Percentiles rank a stretch among this genome's conserved stretches.
Conservation (phyloP, 2,888 invertebrate genomes). For the Lycaena phlaeas region DNA sequence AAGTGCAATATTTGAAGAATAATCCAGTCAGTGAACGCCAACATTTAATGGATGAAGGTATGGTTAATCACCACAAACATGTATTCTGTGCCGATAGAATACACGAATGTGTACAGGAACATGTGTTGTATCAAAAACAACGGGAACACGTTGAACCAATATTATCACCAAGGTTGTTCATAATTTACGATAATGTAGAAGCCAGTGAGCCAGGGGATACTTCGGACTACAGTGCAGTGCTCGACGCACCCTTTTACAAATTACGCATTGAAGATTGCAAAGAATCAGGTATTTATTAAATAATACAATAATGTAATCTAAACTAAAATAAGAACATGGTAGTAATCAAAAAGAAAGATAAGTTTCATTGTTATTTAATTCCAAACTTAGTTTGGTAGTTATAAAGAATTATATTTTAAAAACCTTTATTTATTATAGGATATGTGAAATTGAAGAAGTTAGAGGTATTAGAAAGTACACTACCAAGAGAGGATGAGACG, state of each 20-base stretch:
- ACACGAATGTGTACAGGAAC: conserved; percentile 76
- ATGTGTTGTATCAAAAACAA: conserved; percentile 66
- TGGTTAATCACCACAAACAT: conserved; percentile 74
- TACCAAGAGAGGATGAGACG: conserved; percentile 38
- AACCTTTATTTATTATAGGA: conserved; percentile 63
- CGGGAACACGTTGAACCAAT: conserved; percentile 65
- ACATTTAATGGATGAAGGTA: conserved; percentile 60
- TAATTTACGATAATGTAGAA: conserved; percentile 82
- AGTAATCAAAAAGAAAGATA: too few relatives aligned
- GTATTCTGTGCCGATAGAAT: conserved; percentile 80
- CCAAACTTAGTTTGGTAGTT: too few relatives aligned
- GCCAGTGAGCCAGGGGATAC: conserved; percentile 77
- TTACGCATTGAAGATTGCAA: conserved; percentile 72
- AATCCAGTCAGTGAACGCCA: conserved; percentile 62
- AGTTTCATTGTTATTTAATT: too few relatives aligned
- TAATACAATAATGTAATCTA: neutral
- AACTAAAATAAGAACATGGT: neutral
- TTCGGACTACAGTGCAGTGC: conserved; percentile 71
- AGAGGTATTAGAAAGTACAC: conserved; percentile 59
- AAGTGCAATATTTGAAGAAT: conserved; percentile 62
- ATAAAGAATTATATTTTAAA: too few relatives aligned
- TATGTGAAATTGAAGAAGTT: conserved; percentile 71
- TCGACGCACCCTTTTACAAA: conserved; percentile 76
- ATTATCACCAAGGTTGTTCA: conserved; percentile 75
- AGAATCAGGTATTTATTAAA: conserved; percentile 42